Conservation (phyloP, 2,888 invertebrate genomes). For the Drosophila rubida region DNA sequence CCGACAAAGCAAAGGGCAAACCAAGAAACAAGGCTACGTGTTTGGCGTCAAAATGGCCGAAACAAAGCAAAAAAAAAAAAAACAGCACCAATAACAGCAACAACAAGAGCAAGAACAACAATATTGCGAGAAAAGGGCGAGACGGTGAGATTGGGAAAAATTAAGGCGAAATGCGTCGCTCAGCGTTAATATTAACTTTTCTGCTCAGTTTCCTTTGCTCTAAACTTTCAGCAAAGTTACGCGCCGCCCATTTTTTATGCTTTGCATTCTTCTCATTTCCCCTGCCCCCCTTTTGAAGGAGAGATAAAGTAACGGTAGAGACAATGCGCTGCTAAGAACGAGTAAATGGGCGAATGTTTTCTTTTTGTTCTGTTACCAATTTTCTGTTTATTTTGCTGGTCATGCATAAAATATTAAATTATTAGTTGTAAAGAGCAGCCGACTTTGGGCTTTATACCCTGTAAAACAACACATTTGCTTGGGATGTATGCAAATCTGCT, state of each 20-base stretch:
- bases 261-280: constrained; percentile 43
- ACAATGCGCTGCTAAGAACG: constrained; percentile 49
- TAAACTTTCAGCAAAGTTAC: constrained; percentile 68
- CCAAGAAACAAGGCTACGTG: constrained; percentile 66
- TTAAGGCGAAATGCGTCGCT: constrained; percentile 76
- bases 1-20: constrained; percentile 59
- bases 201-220: constrained; percentile 71
- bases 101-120: constrained; percentile 24
- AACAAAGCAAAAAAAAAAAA: constrained; percentile 21
- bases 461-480: background rate
- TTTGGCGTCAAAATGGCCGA: constrained; percentile 76
- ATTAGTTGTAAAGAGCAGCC: constrained; percentile 65
- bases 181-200: constrained; percentile 80
- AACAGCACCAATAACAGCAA: constrained; percentile 2
- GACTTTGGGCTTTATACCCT: constrained; percentile 15
- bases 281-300: background rate
- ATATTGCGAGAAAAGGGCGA: background rate
- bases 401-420: constrained; percentile 81
- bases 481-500: background rate
- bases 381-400: constrained; percentile 76
- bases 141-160: constrained; percentile 36
- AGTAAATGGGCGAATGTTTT: constrained; percentile 53
- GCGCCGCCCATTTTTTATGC: constrained; percentile 63
- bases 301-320: constrained; percentile 37
- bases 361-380: constrained; percentile 53